These are phyloP conservation scores for Rhinolophus sinicus DNA, from an alignment of 2,113 vertebrate genomes.

Conservation along the genomic window DNA sequence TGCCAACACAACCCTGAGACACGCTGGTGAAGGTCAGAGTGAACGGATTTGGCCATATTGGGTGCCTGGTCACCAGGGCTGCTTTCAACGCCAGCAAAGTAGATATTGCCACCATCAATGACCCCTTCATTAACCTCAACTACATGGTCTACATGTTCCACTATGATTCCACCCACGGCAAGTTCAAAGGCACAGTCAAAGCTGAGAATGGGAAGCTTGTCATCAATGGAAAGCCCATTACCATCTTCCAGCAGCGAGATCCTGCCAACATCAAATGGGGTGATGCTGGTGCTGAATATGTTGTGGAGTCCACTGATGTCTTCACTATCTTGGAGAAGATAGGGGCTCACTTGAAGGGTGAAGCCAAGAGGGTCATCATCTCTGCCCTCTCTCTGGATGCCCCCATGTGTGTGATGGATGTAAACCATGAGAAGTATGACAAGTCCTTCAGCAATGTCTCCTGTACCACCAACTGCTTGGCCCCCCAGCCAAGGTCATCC, in stretches of 20 bases:
- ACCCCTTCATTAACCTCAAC: background rate
- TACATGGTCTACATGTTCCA: background rate
- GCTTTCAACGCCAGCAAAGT: slow-evolving; percentile 52
- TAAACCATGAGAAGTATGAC: background rate
- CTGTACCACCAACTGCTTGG: background rate
- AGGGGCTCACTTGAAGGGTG: too few species aligned
- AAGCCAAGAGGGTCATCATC: too few species aligned
- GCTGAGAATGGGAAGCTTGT: background rate
- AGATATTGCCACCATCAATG: background rate
- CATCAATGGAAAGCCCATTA: too few species aligned
- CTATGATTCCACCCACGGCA: background rate
- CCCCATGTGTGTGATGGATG: too few species aligned
- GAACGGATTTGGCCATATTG: slow-evolving; percentile 93
- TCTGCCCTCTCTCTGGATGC: too few species aligned
- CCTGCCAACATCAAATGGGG: too few species aligned
- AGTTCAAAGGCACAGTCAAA: background rate
- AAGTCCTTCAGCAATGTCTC: background rate
- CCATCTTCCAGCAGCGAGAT: too few species aligned
- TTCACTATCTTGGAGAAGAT: too few species aligned
- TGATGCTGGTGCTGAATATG: too few species aligned
- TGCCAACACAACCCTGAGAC: background rate
- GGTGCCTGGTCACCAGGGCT: slow-evolving; percentile 93
- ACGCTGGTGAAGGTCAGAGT: slow-evolving; percentile 79
- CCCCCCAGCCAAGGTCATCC: background rate
- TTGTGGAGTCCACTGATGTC: too few species aligned